Conservation (phyloP, 2,888 invertebrate species). For the Galerucella nymphaeae region DNA sequence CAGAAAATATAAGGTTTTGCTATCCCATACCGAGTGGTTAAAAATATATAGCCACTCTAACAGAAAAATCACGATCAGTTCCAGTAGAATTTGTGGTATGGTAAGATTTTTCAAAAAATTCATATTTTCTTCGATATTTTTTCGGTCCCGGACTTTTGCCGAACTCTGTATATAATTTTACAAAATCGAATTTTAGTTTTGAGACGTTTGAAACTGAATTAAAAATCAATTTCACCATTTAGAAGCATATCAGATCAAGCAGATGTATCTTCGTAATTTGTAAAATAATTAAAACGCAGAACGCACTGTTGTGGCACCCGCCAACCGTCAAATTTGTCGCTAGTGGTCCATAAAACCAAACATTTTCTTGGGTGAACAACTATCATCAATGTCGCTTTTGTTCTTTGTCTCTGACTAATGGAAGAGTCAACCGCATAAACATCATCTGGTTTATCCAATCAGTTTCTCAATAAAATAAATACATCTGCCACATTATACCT, state of each 20-base stretch:
- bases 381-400: conserved; percentile 10
- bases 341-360: conserved; percentile 36
- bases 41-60: too few relatives aligned
- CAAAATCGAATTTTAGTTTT: too few relatives aligned
- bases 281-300: conserved; percentile 29
- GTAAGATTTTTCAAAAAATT: too few relatives aligned
- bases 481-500: conserved; percentile 24
- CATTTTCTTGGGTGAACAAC: conserved; percentile 21
- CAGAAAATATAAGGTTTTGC: too few relatives aligned
- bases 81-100: too few relatives aligned
- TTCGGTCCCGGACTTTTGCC: too few relatives aligned
- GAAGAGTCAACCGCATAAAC: conserved; percentile 28
- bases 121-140: too few relatives aligned
- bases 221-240: conserved; percentile 24
- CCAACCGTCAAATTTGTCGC: conserved; percentile 36
- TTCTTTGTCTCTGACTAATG: conserved; percentile 43
- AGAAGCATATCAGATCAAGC: not conserved
- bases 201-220: conserved; percentile 9
- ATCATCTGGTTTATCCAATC: conserved; percentile 16
- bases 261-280: conserved; percentile 22
- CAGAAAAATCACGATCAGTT: too few relatives aligned
- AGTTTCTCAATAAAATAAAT: conserved; percentile 18
- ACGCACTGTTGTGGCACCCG: conserved; percentile 30
- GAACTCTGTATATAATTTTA: too few relatives aligned
- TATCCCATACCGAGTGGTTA: too few relatives aligned